Percentiles rank a stretch among this genome's conserved stretches.
Conservation (phyloP, 1,140 invertebrate species). For the Ptiloglossa arizonensis region DNA sequence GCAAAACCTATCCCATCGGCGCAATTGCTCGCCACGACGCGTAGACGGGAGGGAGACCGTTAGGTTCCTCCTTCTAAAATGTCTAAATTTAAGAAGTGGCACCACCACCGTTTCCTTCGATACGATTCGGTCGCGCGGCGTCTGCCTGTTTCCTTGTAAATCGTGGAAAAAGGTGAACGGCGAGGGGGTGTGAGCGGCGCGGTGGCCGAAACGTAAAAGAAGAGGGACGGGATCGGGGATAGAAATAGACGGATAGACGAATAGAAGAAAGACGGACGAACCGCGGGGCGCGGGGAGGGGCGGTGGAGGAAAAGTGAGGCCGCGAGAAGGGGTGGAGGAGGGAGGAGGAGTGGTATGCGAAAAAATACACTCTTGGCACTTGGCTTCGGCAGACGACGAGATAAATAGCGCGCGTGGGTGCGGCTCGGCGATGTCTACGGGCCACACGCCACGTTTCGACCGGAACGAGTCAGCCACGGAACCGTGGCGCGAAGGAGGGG, state of each 20-base stretch:
- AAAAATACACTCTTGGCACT: slow-evolving; percentile 67
- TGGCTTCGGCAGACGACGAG: slow-evolving; percentile 64
- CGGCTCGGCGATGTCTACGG: slow-evolving; percentile 65
- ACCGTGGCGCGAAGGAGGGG: background rate
- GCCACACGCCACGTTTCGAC: slow-evolving; percentile 67
- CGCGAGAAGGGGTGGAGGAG: background rate
- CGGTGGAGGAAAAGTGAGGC: background rate
- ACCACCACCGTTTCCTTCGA: slow-evolving; percentile 43
- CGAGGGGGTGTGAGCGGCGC: no score
- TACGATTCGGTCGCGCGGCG: slow-evolving; percentile 53
- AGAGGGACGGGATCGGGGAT: background rate
- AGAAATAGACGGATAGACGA: slow-evolving; percentile 40
- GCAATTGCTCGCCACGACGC: no score
- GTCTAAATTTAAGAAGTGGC: slow-evolving; percentile 66
- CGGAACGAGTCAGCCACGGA: slow-evolving; percentile 51
- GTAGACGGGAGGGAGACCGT: background rate
- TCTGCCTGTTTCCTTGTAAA: slow-evolving; percentile 53
- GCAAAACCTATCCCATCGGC: no score
- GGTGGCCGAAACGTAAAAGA: background rate
- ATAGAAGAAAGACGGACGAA: slow-evolving; percentile 10
- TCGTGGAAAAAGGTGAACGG: slow-evolving; percentile 30
- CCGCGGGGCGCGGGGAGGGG: background rate
- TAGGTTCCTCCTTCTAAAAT: slow-evolving; percentile 41
- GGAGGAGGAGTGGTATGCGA: slow-evolving; percentile 51
- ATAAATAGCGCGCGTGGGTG: slow-evolving; percentile 68